phyloP scores from a whole-genome alignment of 2,113 vertebrate genomes.

The Redunca redunca region DNA sequence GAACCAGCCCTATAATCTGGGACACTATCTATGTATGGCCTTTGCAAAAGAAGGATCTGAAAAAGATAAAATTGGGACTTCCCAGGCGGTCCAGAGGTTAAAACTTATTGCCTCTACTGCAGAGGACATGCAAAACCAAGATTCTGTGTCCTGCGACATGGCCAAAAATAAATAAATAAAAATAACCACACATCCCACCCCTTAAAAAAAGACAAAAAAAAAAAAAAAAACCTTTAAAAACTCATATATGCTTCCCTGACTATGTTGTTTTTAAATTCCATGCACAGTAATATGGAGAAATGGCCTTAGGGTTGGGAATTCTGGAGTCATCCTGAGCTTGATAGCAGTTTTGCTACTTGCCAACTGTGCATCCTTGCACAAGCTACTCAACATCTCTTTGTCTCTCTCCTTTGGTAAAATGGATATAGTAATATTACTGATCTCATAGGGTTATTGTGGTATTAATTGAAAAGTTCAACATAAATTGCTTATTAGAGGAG shows the following conservation, averaged over 20 bases:
- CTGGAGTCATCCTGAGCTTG: not conserved
- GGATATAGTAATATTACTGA: not conserved
- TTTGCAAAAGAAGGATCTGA: not conserved
- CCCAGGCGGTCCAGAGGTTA: not conserved
- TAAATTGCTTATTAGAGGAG: not conserved
- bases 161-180: not conserved
- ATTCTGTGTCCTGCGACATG: not conserved
- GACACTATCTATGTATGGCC: not conserved
- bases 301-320: not conserved
- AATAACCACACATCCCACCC: not conserved
- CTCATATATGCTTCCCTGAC: not conserved
- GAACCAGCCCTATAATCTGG: not conserved
- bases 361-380: not conserved
- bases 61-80: not conserved
- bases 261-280: not conserved
- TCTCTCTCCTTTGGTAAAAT: not conserved
- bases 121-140: not conserved
- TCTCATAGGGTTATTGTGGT: not conserved
- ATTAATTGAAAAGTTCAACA: not conserved
- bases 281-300: not conserved
- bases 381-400: not conserved
- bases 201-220: not conserved
- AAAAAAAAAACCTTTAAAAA: no score
- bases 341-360: not conserved
- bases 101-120: not conserved